A percentile compares a stretch with the other conserved stretches of the same genome.
phyloP scores from a whole-genome alignment of 2,888 invertebrate species.

The Thumatha senex region DNA sequence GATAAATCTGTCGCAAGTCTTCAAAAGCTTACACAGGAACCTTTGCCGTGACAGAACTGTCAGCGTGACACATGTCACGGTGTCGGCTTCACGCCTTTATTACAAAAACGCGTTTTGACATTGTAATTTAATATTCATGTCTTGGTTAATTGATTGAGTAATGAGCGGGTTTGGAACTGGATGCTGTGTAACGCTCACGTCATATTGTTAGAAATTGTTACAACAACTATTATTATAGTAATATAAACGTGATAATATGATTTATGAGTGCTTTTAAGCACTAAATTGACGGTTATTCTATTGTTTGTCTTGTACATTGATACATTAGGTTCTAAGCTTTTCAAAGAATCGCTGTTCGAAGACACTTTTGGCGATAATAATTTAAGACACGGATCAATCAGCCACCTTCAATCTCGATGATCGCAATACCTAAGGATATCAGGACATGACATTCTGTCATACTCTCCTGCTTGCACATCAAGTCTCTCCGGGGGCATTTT shows the following conservation, averaged over 20 bases:
- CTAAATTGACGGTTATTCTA: neutral
- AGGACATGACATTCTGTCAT: no score
- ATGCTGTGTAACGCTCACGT: constrained; percentile 28
- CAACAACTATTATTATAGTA: constrained; percentile 12
- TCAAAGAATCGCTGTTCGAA: no score
- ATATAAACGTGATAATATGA: constrained; percentile 8
- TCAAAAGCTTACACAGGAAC: constrained; percentile 5
- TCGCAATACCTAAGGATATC: no score
- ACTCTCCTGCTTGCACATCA: no score
- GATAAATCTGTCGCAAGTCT: constrained; percentile 6
- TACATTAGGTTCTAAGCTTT: neutral
- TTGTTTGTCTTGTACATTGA: neutral
- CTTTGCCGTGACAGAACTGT: constrained; percentile 23
- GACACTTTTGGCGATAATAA: no score
- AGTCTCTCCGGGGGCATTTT: no score
- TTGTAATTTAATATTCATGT: constrained; percentile 41
- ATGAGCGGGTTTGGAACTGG: constrained; percentile 37
- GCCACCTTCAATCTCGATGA: no score
- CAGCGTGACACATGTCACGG: constrained; percentile 22
- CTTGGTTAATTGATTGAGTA: constrained; percentile 48
- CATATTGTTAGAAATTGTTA: constrained; percentile 18
- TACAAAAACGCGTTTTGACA: constrained; percentile 39
- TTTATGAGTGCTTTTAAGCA: constrained; percentile 3
- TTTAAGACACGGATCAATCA: no score
- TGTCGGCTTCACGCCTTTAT: constrained; percentile 33